Percentiles rank a stretch among this genome's conserved stretches.
phyloP scores from a whole-genome alignment of 2,888 invertebrate genomes.

The Harmothoe impar region DNA sequence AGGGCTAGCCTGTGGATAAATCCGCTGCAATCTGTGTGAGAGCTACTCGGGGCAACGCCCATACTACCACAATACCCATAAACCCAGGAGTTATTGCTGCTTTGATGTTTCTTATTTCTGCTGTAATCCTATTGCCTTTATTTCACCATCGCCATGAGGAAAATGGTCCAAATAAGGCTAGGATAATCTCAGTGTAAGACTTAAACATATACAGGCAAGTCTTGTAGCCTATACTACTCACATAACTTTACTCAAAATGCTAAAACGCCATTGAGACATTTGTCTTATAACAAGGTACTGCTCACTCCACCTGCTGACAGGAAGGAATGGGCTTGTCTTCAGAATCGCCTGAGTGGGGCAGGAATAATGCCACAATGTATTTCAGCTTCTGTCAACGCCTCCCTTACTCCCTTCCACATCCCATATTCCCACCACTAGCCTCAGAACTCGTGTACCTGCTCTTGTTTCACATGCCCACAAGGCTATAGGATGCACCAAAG shows the following conservation, averaged over 20 bases:
- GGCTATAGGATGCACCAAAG: slow-evolving; percentile 4
- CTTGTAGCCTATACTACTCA: too few species aligned
- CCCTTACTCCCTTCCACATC: not conserved
- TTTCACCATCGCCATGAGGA: not conserved
- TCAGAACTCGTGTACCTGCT: not conserved
- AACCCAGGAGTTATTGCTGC: too few species aligned
- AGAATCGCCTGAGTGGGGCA: too few species aligned
- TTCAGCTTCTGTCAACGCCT: not conserved
- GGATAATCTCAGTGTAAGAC: too few species aligned
- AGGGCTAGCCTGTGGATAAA: not conserved
- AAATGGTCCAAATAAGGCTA: not conserved
- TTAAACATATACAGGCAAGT: too few species aligned
- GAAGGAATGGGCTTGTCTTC: too few species aligned
- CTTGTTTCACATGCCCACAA: slow-evolving; percentile 6
- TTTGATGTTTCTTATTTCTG: not conserved
- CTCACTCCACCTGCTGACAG: too few species aligned
- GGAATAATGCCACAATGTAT: too few species aligned
- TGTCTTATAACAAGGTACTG: too few species aligned
- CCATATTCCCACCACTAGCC: not conserved
- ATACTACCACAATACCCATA: too few species aligned
- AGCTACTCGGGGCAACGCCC: slow-evolving; percentile 25
- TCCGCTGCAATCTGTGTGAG: not conserved
- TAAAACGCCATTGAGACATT: too few species aligned
- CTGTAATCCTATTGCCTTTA: not conserved
- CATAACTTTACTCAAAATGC: too few species aligned